Conservation (phyloP, 1,140 invertebrate genomes). For the Hyphantria cunea region DNA sequence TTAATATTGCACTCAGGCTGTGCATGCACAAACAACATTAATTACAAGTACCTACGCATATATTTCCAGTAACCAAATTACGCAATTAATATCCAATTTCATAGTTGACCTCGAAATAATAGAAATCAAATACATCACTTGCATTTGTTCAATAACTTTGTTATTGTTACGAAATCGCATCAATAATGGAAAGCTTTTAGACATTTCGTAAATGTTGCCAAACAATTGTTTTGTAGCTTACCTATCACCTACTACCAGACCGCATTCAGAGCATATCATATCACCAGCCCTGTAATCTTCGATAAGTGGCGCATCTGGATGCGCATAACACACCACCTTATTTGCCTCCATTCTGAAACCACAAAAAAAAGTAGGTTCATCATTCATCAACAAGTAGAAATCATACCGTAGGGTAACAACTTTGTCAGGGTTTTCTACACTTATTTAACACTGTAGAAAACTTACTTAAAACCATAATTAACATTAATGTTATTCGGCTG, state of each 20-base stretch:
- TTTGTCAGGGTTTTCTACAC: slow-evolving; percentile 24
- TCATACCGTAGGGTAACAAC: slow-evolving; percentile 37
- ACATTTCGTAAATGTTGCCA: slow-evolving; percentile 43
- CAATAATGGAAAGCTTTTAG: slow-evolving; percentile 32
- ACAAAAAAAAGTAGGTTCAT: slow-evolving; percentile 62
- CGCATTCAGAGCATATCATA: slow-evolving; percentile 99
- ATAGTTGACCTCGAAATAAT: slow-evolving; percentile 34
- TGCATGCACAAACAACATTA: not conserved
- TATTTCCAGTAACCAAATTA: slow-evolving; percentile 17
- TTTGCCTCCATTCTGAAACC: slow-evolving; percentile 86
- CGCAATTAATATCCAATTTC: slow-evolving; percentile 24
- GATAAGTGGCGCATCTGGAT: slow-evolving; percentile 97
- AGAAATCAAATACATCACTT: slow-evolving; percentile 37
- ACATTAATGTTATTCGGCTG: slow-evolving; percentile 44
- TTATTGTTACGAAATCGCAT: slow-evolving; percentile 36
- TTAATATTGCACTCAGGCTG: too few relatives aligned
- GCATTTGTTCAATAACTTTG: slow-evolving; percentile 31
- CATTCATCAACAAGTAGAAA: slow-evolving; percentile 50
- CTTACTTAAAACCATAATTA: slow-evolving; percentile 54
- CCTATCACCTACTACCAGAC: slow-evolving; percentile 99
- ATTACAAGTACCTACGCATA: slow-evolving; percentile 11
- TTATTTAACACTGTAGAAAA: slow-evolving; percentile 37
- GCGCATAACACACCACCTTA: slow-evolving; percentile 94
- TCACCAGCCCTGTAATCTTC: slow-evolving; percentile 99
- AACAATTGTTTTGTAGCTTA: slow-evolving; percentile 68